phyloP scores from a whole-genome alignment of 2,888 invertebrate species.

The Ochlodes sylvanus region DNA sequence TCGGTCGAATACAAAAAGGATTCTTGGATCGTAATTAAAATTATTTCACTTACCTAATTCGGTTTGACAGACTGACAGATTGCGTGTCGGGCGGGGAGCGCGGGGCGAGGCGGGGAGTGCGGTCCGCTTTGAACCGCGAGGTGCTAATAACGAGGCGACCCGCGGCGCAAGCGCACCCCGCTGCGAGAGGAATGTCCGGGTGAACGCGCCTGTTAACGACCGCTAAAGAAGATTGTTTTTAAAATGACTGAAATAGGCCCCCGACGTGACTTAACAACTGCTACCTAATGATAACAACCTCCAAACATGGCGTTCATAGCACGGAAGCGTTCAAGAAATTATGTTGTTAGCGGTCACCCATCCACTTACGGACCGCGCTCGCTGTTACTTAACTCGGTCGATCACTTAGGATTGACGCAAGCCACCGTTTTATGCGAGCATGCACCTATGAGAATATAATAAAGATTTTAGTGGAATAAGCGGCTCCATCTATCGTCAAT shows the following conservation, averaged over 20 bases:
- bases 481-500: too few species aligned
- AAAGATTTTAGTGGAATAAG: too few species aligned
- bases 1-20: slow-evolving; percentile 27
- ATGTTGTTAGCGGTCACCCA: too few species aligned
- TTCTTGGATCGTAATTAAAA: slow-evolving; percentile 53
- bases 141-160: slow-evolving; percentile 83
- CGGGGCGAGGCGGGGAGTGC: slow-evolving; percentile 41
- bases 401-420: too few species aligned
- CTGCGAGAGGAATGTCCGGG: slow-evolving; percentile 68
- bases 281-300: too few species aligned
- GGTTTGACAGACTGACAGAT: slow-evolving; percentile 62
- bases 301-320: too few species aligned
- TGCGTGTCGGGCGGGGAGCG: slow-evolving; percentile 46
- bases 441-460: too few species aligned
- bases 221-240: neutral
- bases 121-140: slow-evolving; percentile 74
- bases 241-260: neutral
- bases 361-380: too few species aligned
- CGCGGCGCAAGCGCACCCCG: slow-evolving; percentile 71
- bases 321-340: too few species aligned
- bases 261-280: too few species aligned
- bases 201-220: slow-evolving; percentile 41
- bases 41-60: slow-evolving; percentile 71
- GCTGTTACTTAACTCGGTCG: too few species aligned
- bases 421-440: too few species aligned